Evolutionary conservation across 2,888 invertebrate species (phyloP), one percentile per base, ranked within the genome.

Genomic region (Trichopoda pennipes): DNA sequence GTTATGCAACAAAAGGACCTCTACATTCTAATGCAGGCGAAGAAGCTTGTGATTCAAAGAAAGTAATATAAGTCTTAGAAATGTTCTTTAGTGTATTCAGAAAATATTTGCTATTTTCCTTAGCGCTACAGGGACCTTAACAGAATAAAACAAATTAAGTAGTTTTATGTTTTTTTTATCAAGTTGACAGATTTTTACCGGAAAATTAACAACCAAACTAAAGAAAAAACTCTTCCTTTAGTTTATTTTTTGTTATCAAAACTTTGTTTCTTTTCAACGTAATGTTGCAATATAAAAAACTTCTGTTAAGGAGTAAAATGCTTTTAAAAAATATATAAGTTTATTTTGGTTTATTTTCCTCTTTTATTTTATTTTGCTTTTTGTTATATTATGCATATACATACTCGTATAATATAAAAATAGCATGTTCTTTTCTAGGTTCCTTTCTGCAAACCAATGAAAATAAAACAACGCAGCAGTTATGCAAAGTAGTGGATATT

Each of bases 111-210:
- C 8, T 28, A 28, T 28, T 8, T 28, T 28, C 28, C 3, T 7
- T 56, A 56, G 58, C 23, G 56, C 17, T 42, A 32, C 28, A 32
- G 28, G 7, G 14, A 19, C 10, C 17, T 19, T 16, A 55, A 56
- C 16, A 55, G 42, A 17, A 68, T 7, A 28, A 19, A 32, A 44
- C 7, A 21, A 35, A 58, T 58, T 17, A 35, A 35, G 7, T 58
- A 38, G 10, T 58, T 58, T 58, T 21, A 21, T 19, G 14, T 14
- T 14, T 35, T 35, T 35, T 66, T 73, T 69, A 51, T 60, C 53
- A 68, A 76, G 79, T 84, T 80, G 84, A 84, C 84, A 79, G 75
- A 84, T 76, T 84, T 81, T 74, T 47, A 69, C 79, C 78, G 81
- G 81, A 84, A 81, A 81, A 81, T 84, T 84, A 84, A 81, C 75